Evolutionary conservation across 1,140 invertebrate species (phyloP), one percentile per base, ranked within the genome.

Genomic region (Drosophila bocki): DNA sequence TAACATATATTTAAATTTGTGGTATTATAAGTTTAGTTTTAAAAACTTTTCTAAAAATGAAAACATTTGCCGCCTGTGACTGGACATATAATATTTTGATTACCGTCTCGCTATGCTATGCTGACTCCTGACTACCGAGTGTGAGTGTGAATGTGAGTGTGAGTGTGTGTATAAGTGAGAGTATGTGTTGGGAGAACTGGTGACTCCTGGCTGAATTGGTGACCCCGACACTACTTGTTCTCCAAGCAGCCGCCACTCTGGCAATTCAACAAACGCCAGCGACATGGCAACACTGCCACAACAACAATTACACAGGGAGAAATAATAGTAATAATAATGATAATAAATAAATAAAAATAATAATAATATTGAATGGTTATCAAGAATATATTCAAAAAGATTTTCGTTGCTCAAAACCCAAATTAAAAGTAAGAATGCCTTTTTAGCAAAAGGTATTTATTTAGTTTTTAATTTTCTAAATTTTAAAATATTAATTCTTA

Each of bases 261-360:
- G 37, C 77, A 75, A 80, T 75, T 70, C 61, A 60, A 56, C 63
- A 78, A 75, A 50, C 57, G 80, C 54, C 76, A 50, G 75, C 54
- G 58, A 75, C 78, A 69, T 80, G 78, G 70, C 78, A 75, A 80
- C 58, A 67, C 57, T 48, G 44, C 44, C 39, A 44, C 67, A 68
- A 48, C 63, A 70, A 51, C 65, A 69, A 69, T 51, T 42, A 68
- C 65, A 67, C 58, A 1, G 58, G 0, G 22, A n/a, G 1, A 67
- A 67, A 42, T 29, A 29, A 5, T 29, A 29, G 6, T 6, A 29
- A 5, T 29, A 29, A 6, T 29, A 29, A 29, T 29, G 6, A 29
- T 29, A 29, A 29, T 29, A 29, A 29, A 29, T 29, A 29, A 29
- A 29, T 6, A 29, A 3, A 6, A 29, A 29, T 29, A 6, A 29